Evolutionary conservation across 2,888 invertebrate genomes (phyloP), one percentile per base, ranked within the genome.

Genomic region (Callinectes sapidus): DNA sequence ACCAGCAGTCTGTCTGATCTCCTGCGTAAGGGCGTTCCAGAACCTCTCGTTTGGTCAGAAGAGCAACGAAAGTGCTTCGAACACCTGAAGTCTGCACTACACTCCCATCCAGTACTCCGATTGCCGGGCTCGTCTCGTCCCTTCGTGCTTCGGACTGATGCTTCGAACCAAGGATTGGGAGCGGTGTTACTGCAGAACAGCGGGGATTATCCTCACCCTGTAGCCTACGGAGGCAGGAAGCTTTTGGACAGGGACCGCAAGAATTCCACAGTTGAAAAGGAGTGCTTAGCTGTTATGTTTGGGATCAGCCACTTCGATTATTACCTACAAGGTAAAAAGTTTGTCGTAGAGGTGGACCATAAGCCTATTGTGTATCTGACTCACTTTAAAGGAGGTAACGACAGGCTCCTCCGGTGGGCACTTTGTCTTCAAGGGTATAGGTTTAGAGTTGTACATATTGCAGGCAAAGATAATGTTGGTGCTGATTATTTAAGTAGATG

Each of bases 371-470:
- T 90, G 16, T 85, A 23, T 10, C 13, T 90, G 18, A 39, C 71
- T 0, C 39, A 90, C 23, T 48, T 81, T 2, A 86, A 32, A 18
- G 32, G 32, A 3, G 39, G 54, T 32, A 86, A 86, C 28, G 23
- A 32, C 42, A 32, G 35, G 3, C 18, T 90, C 6, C 28, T 90
- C 35, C 39, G 77, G 2, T 90, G 90, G 90, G 90, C 77, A 0
- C 35, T 90, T 1, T 42, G 66, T 28, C 71, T 90, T 1, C 90
- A 90, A 16, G 14, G 16, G 28, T 90, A 90, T 39, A 39, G 48
- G 42, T 90, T 90, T 39, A 66, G 48, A 2, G n/a, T 90, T n/a
- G 77, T 90, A 10, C 66, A 89, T 32, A 89, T 90, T 81, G 1
- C 77, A 5, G 71, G 90, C 42, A 23, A 6, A 2, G 28, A 23